These are phyloP conservation scores for Enteromius radiatus DNA, from an alignment of 2,797 vertebrate genomes.

Conservation along the genomic window DNA sequence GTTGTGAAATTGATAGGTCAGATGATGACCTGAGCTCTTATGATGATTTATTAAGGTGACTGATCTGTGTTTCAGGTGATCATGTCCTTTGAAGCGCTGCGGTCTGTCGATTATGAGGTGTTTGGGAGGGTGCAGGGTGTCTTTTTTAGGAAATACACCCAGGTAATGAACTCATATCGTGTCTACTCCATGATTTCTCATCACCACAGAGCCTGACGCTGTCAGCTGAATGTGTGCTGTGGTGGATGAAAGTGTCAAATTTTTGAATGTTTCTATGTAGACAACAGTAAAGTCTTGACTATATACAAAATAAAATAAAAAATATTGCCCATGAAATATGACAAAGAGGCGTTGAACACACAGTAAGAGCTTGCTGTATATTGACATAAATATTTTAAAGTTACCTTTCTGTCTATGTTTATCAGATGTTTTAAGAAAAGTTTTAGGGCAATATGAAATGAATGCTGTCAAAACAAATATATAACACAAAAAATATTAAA, in stretches of 20 bases:
- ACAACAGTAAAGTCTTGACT: background rate
- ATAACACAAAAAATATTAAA: background rate
- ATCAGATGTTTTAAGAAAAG: background rate
- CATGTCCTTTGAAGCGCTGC: slow-evolving; percentile 66
- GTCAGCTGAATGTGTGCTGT: background rate
- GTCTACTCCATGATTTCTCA: background rate
- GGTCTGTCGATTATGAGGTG: slow-evolving; percentile 92
- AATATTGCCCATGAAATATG: background rate
- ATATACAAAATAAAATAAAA: too few species aligned
- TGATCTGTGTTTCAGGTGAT: slow-evolving; percentile 29
- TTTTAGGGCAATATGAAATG: too few species aligned
- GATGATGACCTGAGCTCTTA: background rate
- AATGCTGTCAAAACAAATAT: too few species aligned
- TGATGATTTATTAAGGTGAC: background rate
- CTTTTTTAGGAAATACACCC: slow-evolving; percentile 95
- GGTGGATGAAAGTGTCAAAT: background rate
- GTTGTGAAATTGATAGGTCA: background rate
- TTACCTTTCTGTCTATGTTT: too few species aligned
- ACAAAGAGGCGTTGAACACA: background rate
- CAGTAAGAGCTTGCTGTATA: background rate
- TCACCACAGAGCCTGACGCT: too few species aligned
- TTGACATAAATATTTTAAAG: background rate
- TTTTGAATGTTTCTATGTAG: background rate
- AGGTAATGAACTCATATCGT: slow-evolving; percentile 75
- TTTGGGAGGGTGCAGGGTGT: slow-evolving; percentile 93